Percentiles rank a stretch among this genome's conserved stretches.
Conservation (phyloP, 2,888 invertebrate species). For the Andrena hattorfiana region DNA sequence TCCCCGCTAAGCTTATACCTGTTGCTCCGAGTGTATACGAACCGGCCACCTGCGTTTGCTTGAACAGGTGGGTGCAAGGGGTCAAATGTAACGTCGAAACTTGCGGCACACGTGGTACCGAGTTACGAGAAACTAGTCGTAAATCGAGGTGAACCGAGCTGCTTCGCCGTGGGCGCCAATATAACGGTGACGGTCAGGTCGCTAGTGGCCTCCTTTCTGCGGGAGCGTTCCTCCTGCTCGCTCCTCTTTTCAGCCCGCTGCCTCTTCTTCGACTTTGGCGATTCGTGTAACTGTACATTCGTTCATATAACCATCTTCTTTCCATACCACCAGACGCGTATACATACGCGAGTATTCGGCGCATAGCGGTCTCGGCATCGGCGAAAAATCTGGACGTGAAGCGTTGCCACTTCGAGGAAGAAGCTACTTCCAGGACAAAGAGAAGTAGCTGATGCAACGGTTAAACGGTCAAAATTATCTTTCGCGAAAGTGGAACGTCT, state of each 20-base stretch:
- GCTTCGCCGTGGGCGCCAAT: conserved; percentile 79
- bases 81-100: conserved; percentile 72
- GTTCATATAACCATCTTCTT: conserved; percentile 57
- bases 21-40: conserved; percentile 46
- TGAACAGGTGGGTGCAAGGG: conserved; percentile 71
- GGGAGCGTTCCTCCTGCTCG: conserved; percentile 50
- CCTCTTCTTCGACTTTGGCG: conserved; percentile 47
- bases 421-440: background rate
- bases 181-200: conserved; percentile 83
- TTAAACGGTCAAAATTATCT: background rate
- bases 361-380: background rate
- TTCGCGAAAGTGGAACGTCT: background rate
- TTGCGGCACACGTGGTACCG: conserved; percentile 59
- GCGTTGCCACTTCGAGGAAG: background rate
- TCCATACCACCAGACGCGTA: conserved; percentile 28
- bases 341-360: conserved; percentile 8
- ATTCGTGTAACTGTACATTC: conserved; percentile 58
- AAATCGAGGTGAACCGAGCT: conserved; percentile 77
- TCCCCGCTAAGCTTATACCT: conserved; percentile 44
- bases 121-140: conserved; percentile 71
- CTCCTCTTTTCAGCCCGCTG: conserved; percentile 24
- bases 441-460: background rate
- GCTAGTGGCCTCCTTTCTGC: conserved; percentile 81
- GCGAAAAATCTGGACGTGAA: conserved; percentile 10
- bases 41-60: conserved; percentile 61